phyloP scores from a whole-genome alignment of 1,140 invertebrate genomes.

The Tetraneura akinire region DNA sequence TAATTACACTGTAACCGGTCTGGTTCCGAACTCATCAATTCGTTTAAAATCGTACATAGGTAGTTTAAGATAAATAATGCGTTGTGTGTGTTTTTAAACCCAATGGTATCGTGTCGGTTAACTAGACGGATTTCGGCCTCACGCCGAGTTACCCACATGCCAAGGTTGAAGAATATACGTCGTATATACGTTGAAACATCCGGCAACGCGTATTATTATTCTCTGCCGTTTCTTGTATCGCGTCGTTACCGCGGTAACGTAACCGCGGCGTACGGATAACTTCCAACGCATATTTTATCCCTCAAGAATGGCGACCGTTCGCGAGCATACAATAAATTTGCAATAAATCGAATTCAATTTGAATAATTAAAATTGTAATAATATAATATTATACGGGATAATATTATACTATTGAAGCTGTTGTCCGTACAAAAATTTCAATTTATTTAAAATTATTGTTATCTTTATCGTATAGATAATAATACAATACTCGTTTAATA shows the following conservation, averaged over 20 bases:
- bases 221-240: not conserved
- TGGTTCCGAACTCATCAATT: not conserved
- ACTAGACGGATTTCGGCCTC: conserved; percentile 1
- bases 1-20: conserved; percentile 4
- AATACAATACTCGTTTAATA: no score
- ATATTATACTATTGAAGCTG: no score
- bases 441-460: no score
- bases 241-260: not conserved
- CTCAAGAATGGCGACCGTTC: not conserved
- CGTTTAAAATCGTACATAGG: not conserved
- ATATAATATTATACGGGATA: no score
- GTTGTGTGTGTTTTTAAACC: not conserved
- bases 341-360: conserved; percentile 6
- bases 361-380: no score
- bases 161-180: not conserved
- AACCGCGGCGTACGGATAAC: not conserved
- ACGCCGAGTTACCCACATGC: conserved; percentile 6
- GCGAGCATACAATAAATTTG: not conserved
- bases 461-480: no score
- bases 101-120: conserved; percentile 14
- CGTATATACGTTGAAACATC: not conserved
- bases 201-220: not conserved
- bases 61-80: conserved; percentile 22
- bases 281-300: not conserved
- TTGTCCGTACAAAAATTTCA: no score